These are phyloP conservation scores for Pipistrellus kuhlii DNA, from an alignment of 2,797 vertebrate species.

Conservation along the genomic window DNA sequence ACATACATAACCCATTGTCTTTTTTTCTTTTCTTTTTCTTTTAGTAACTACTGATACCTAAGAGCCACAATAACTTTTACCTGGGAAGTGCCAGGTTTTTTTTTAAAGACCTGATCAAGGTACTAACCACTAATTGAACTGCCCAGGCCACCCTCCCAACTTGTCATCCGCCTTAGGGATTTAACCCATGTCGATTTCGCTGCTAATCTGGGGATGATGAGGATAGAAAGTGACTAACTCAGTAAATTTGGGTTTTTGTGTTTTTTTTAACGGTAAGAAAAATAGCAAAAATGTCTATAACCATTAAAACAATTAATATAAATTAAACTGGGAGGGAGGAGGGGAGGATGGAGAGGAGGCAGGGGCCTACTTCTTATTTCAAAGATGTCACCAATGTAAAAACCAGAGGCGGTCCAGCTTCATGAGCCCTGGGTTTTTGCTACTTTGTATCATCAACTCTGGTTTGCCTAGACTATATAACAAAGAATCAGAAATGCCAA, in stretches of 20 bases:
- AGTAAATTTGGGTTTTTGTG: not conserved
- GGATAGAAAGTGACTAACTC: not conserved
- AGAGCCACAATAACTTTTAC: not conserved
- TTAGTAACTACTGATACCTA: not conserved
- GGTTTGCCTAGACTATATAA: not conserved
- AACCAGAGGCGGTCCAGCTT: not conserved
- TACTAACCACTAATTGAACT: not conserved
- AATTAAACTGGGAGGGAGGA: not conserved
- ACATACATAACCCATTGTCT: constrained; percentile 55
- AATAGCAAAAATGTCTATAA: not conserved
- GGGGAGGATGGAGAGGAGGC: too few relatives aligned
- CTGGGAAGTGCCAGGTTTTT: not conserved
- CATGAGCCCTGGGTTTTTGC: not conserved
- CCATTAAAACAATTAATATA: not conserved
- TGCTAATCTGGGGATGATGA: not conserved
- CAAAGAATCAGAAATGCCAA: not conserved
- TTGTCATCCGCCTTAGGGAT: not conserved
- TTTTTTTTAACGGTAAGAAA: constrained; percentile 22
- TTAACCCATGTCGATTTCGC: not conserved
- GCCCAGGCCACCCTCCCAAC: not conserved
- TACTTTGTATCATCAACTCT: not conserved
- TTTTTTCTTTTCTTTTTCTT: constrained; percentile 52
- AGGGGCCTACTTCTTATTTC: not conserved
- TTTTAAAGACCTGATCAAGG: not conserved
- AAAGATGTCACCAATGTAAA: not conserved